A percentile compares a stretch with the other conserved stretches of the same genome.
These are phyloP conservation scores for Discoglossus pictus DNA, from an alignment of 2,797 vertebrate genomes.

Conservation along the genomic window DNA sequence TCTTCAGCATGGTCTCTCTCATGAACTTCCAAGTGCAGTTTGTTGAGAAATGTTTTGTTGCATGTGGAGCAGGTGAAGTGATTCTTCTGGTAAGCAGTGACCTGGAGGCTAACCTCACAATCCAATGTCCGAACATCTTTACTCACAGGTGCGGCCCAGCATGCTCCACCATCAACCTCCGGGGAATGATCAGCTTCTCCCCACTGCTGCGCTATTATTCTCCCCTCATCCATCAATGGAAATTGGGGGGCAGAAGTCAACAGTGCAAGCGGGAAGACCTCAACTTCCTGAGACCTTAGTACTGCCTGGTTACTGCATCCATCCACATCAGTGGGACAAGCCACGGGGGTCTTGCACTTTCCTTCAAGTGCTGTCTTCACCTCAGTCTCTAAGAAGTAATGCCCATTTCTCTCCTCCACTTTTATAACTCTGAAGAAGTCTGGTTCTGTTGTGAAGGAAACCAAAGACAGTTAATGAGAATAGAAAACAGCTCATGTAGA, in stretches of 20 bases:
- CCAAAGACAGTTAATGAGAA: neutral
- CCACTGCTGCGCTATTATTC: neutral
- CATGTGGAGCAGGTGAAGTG: neutral
- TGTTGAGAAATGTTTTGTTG: neutral
- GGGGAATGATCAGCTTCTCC: neutral
- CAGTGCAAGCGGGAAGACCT: neutral
- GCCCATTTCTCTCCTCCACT: slow-evolving; percentile 7
- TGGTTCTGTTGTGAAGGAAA: too few species aligned
- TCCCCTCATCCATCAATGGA: neutral
- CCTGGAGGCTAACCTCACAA: too few species aligned
- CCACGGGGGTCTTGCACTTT: neutral
- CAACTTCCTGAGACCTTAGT: neutral
- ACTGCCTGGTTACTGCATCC: too few species aligned
- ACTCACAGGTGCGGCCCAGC: neutral
- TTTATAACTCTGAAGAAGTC: neutral
- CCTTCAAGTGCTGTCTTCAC: neutral
- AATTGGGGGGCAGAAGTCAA: too few species aligned
- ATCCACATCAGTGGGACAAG: too few species aligned
- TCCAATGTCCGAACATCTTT: too few species aligned
- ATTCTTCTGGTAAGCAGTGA: too few species aligned
- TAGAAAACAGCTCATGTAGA: neutral
- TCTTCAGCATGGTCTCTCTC: neutral
- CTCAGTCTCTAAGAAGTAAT: neutral
- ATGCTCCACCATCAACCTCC: neutral
- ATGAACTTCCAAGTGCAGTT: neutral